These are phyloP conservation scores for Atrina japonica DNA, from an alignment of 2,888 invertebrate genomes.

Conservation along the genomic window DNA sequence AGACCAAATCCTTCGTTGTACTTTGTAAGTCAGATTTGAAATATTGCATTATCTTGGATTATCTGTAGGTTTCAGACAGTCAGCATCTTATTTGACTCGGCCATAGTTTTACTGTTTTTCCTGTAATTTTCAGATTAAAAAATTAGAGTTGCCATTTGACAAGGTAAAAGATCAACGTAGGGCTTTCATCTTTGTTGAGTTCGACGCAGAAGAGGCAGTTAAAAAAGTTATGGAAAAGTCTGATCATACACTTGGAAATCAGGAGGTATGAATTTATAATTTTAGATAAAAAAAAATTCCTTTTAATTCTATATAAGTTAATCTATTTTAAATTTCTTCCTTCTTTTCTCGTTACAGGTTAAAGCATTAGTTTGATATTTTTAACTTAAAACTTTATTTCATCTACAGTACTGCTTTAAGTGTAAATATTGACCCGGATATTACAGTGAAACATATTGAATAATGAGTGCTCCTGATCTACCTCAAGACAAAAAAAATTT, in stretches of 20 bases:
- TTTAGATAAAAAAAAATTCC: no score
- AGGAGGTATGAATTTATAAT: constrained; percentile 88
- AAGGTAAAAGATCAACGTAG: constrained; percentile 98
- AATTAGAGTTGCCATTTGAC: constrained; percentile 98
- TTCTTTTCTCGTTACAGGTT: constrained; percentile 31
- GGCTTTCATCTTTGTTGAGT: constrained; percentile 98
- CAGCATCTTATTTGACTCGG: no score
- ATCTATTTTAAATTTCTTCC: constrained; percentile 18
- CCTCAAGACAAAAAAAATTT: constrained; percentile 8
- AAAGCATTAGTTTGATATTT: background rate
- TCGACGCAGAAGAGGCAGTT: constrained; percentile 96
- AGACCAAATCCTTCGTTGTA: no score
- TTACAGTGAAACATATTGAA: background rate
- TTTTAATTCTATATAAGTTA: background rate
- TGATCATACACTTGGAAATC: constrained; percentile 85
- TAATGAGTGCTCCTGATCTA: constrained; percentile 5
- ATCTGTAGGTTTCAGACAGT: no score
- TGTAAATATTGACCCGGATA: no score
- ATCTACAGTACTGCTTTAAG: no score
- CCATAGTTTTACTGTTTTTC: no score
- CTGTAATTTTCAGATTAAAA: constrained; percentile 91
- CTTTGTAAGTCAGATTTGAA: no score
- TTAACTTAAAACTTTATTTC: no score
- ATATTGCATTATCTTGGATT: no score
- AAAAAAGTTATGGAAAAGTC: constrained; percentile 84